These are phyloP conservation scores for Volucella zonaria DNA, from an alignment of 2,888 invertebrate genomes.

Conservation along the genomic window DNA sequence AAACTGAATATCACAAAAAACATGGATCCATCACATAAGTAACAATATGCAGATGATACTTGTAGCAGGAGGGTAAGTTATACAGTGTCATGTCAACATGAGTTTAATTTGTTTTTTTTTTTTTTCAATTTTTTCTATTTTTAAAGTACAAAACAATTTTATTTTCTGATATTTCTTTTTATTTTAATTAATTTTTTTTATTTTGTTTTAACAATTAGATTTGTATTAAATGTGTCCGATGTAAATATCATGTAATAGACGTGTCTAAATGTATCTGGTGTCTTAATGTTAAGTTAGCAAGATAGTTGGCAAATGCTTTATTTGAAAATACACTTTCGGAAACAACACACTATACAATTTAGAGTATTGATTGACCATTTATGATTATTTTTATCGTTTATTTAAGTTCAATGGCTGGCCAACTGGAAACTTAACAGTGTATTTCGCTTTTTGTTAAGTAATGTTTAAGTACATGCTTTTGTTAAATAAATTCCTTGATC, in stretches of 20 bases:
- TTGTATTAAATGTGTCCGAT: constrained; percentile 44
- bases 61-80: constrained; percentile 83
- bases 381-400: too few species aligned
- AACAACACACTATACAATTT: too few species aligned
- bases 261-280: constrained; percentile 48
- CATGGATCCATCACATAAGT: constrained; percentile 74
- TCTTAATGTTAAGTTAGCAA: constrained; percentile 3
- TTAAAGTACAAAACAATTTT: constrained; percentile 1
- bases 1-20: constrained; percentile 70
- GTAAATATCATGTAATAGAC: constrained; percentile 21
- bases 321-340: too few species aligned
- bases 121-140: neutral
- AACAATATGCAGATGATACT: constrained; percentile 82
- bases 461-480: too few species aligned
- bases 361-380: too few species aligned
- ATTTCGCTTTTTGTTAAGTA: too few species aligned
- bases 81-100: constrained; percentile 53
- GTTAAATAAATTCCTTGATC: too few species aligned
- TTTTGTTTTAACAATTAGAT: too few species aligned
- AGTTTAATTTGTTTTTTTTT: constrained; percentile 23
- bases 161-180: neutral
- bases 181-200: neutral
- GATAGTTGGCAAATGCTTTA: too few species aligned
- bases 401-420: too few species aligned
- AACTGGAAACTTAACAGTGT: too few species aligned